These are phyloP conservation scores for Athene noctua DNA, from an alignment of 2,113 vertebrate species.

Conservation along the genomic window DNA sequence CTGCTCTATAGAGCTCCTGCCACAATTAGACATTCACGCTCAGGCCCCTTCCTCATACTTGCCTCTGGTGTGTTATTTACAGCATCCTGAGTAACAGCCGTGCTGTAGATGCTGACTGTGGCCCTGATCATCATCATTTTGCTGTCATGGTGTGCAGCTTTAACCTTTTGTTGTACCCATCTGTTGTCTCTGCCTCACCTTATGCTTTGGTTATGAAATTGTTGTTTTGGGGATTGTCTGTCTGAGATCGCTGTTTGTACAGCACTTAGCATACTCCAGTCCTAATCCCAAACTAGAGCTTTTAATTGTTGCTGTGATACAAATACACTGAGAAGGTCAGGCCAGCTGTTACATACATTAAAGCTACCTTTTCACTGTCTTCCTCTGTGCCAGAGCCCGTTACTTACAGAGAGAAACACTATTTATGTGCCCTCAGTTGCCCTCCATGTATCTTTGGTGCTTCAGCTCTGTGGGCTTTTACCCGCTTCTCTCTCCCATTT, in stretches of 20 bases:
- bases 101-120: background rate
- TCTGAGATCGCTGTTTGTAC: background rate
- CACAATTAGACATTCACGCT: background rate
- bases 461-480: background rate
- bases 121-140: background rate
- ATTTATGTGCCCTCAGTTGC: background rate
- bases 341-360: background rate
- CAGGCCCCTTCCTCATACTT: background rate
- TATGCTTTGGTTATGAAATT: background rate
- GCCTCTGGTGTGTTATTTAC: background rate
- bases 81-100: background rate
- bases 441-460: background rate
- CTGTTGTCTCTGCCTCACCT: conserved; percentile 20
- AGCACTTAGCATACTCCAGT: background rate
- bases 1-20: background rate
- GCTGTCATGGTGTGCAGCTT: background rate
- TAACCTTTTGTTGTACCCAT: background rate
- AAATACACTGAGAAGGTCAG: background rate
- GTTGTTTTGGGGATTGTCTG: background rate
- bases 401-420: background rate
- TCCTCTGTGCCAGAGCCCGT: background rate
- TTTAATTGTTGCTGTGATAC: background rate
- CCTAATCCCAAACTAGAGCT: background rate
- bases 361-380: background rate
- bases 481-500: background rate